Evolutionary conservation across 92 coral and sea anemone species (phyloP).

Genomic region (Muricea muricata): DNA sequence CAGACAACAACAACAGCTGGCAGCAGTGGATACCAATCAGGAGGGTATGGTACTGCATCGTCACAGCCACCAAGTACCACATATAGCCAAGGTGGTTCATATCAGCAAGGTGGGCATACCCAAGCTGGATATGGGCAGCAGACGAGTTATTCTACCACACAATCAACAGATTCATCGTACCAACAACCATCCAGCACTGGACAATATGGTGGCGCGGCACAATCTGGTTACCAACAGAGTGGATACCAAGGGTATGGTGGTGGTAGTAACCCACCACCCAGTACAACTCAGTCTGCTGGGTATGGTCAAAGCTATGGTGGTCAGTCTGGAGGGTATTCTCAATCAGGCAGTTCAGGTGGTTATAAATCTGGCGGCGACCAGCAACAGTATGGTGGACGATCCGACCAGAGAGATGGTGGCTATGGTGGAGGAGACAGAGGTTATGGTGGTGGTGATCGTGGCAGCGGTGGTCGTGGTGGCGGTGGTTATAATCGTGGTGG

Average conservation of each 20-base stretch:
- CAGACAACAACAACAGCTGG: conserved; percentile 7
- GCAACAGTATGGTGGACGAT: conserved; percentile 18
- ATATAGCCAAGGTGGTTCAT: conserved; percentile 2
- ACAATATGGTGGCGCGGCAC: background rate
- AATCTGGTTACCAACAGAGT: conserved; percentile 19
- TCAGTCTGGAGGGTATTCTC: background rate
- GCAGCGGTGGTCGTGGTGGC: conserved; percentile 9
- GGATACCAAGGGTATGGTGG: conserved; percentile 17
- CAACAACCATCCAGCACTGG: background rate
- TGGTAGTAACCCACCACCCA: background rate
- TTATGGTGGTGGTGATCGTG: background rate
- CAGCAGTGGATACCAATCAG: background rate
- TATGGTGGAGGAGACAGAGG: conserved; percentile 13
- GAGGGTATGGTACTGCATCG: conserved; percentile 3
- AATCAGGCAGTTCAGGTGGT: background rate
- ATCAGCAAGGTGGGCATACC: conserved; percentile 23
- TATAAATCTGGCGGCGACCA: conserved; percentile 29
- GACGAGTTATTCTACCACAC: background rate
- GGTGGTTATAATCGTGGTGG: conserved; percentile 32
- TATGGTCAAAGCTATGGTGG: conserved; percentile 31
- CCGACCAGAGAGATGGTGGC: conserved; percentile 18
- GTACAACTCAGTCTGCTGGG: background rate
- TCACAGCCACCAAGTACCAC: background rate
- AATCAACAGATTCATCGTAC: background rate
- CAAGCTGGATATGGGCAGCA: background rate